Base-by-base conservation (phyloP, 2,888 invertebrate genomes). In the Endotricha flammealis region DNA sequence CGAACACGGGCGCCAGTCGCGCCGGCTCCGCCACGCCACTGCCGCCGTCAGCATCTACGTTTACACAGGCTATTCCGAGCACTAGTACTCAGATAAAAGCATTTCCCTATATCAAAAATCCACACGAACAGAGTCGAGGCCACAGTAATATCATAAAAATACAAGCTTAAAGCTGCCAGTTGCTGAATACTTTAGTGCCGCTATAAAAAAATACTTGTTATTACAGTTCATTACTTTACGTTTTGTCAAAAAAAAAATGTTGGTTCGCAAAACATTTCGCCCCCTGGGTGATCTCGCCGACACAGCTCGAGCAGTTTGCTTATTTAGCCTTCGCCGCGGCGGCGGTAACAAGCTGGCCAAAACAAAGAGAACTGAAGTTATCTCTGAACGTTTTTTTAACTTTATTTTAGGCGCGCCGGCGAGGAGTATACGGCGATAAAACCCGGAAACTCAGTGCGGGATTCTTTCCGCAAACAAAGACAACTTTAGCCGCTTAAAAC, bases 401-500 rank as follows among this genome's bases (percentile, higher is more conserved):
- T 42, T 43, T 37, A 46, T 41, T 37, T 36, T 22, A 31, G 28
- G 28, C 12, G 29, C 17, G 22, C 22, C n/a, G 20, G 9, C 44
- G 36, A 36, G 36, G 29, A 41, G 41, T 35, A 44, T 39, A 41
- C 45, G 36, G 48, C 39, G 46, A 47, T 32, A 39, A 45, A 42
- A 20, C 3, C 2, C 14, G 40, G 47, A 36, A 41, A 41, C 38
- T 41, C 34, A 38, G 25, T 37, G 43, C 30, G 41, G 41, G 50
- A 39, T 46, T 49, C 44, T 44, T 47, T 47, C 42, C 42, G 41
- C 55, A 55, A 61, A 58, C 55, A 57, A 56, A 50, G 47, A 50
- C 44, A 62, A 67, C 58, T 67, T 68, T 49, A 64, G 58, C 64
- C 64, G 67, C 67, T 73, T 70, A 64, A 61, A 68, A 65, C 56